phyloP scores from a whole-genome alignment of 2,797 vertebrate genomes.

The Sphenopsis melanotis region DNA sequence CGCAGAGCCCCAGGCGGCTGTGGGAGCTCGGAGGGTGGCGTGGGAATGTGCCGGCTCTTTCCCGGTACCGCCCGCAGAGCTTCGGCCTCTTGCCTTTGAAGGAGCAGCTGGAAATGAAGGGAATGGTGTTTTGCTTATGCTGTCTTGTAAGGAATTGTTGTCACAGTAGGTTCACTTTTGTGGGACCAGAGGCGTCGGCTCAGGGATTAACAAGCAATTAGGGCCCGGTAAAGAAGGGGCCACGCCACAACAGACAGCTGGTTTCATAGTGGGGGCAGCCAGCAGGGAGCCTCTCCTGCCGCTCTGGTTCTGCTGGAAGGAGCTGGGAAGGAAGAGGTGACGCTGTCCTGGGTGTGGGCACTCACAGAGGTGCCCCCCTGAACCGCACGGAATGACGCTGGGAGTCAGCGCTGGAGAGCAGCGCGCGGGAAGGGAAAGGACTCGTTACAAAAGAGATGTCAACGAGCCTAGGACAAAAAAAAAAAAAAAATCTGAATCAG shows the following conservation, averaged over 20 bases:
- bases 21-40: background rate
- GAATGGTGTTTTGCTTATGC: background rate
- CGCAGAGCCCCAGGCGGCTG: background rate
- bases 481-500: background rate
- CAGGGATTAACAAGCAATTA: background rate
- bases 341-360: rapidly evolving
- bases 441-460: rapidly evolving
- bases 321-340: background rate
- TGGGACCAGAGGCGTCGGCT: background rate
- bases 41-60: background rate
- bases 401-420: rapidly evolving
- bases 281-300: background rate
- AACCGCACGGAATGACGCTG: rapidly evolving
- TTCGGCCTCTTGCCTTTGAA: background rate
- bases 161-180: background rate
- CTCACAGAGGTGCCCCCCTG: background rate
- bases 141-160: background rate
- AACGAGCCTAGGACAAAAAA: background rate
- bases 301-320: background rate
- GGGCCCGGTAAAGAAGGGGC: background rate
- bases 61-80: background rate
- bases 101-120: background rate
- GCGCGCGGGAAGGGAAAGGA: too few relatives aligned
- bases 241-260: background rate
- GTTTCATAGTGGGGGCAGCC: background rate